Conservation (phyloP, 2,113 vertebrate genomes). For the Scytalopus superciliaris region DNA sequence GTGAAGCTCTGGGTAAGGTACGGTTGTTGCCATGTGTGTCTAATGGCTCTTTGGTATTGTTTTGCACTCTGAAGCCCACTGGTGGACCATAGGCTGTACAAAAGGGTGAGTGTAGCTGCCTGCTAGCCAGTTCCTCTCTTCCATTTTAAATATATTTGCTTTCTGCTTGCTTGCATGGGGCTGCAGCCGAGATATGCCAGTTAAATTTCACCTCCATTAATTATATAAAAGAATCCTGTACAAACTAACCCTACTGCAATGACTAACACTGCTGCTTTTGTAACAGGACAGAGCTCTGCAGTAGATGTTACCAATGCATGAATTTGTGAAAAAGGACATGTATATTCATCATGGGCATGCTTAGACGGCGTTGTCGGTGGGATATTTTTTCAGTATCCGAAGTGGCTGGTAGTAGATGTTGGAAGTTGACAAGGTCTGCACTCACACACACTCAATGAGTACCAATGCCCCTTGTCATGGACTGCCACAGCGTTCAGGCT, state of each 20-base stretch:
- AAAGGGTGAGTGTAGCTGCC: slow-evolving; percentile 99
- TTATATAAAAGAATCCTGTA: slow-evolving; percentile 41
- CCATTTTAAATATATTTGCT: slow-evolving; percentile 80
- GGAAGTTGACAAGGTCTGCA: not conserved
- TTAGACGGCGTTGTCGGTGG: not conserved
- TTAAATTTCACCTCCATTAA: slow-evolving; percentile 79
- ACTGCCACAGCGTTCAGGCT: not conserved
- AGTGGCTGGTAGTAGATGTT: not conserved
- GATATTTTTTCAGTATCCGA: not conserved
- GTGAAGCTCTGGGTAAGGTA: slow-evolving; percentile 66
- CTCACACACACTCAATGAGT: not conserved
- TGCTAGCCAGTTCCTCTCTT: slow-evolving; percentile 86
- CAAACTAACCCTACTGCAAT: slow-evolving; percentile 74
- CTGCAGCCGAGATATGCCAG: slow-evolving; percentile 80
- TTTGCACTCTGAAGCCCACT: slow-evolving; percentile 99
- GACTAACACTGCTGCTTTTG: slow-evolving; percentile 75
- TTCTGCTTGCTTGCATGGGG: slow-evolving; percentile 99
- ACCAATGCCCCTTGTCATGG: not conserved
- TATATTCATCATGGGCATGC: slow-evolving; percentile 69
- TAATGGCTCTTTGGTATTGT: slow-evolving; percentile 99
- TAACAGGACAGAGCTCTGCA: slow-evolving; percentile 64
- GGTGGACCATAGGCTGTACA: slow-evolving; percentile 99
- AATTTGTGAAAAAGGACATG: slow-evolving; percentile 30
- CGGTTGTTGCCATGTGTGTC: slow-evolving; percentile 78
- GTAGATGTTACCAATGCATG: slow-evolving; percentile 70